Evolutionary conservation across 2,113 vertebrate genomes (phyloP).

Genomic region (Onychostruthus taczanowskii): DNA sequence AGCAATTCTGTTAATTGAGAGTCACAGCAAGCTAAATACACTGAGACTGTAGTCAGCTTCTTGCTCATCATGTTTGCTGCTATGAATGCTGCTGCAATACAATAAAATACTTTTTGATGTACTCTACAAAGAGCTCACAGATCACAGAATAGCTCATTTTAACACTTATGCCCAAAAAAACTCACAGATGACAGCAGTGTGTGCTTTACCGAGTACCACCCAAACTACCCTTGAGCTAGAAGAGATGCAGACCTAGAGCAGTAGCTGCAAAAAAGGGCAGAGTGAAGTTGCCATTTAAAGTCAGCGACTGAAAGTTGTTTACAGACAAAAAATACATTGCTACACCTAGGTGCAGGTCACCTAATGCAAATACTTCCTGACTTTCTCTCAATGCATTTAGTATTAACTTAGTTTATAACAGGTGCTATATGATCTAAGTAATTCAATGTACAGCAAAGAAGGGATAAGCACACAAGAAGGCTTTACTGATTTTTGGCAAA

Average conservation of each 20-base stretch:
- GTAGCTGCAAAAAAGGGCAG: background rate
- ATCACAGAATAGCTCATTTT: background rate
- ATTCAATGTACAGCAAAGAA: background rate
- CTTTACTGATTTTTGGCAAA: background rate
- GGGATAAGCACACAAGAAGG: background rate
- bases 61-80: background rate
- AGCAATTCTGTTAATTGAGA: background rate
- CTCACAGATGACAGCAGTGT: background rate
- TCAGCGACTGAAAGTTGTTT: background rate
- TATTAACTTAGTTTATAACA: background rate
- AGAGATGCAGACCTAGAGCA: background rate
- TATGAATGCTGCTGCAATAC: background rate
- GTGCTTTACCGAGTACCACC: background rate
- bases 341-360: background rate
- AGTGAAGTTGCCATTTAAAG: background rate
- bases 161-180: background rate
- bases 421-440: background rate
- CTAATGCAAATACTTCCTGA: background rate
- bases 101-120: background rate
- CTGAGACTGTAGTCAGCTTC: background rate
- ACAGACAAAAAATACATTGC: background rate
- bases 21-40: background rate
- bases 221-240: background rate
- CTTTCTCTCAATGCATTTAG: background rate
- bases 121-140: background rate